Evolutionary conservation across 2,888 invertebrate genomes (phyloP), one percentile per base, ranked within the genome.

Genomic region (Falcaria lacertinaria): DNA sequence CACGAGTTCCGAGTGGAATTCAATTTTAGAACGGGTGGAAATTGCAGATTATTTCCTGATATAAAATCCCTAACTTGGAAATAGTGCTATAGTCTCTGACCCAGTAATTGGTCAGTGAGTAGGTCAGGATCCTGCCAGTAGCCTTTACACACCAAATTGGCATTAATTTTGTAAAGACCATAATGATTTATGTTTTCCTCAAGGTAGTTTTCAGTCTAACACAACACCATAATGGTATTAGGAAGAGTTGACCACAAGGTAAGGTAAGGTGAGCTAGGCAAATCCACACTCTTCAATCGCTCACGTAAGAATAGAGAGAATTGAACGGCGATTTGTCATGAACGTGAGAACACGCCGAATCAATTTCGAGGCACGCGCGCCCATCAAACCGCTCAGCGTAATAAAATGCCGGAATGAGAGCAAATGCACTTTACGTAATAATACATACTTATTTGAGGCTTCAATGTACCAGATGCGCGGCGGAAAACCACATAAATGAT

Each of bases 351-450:
- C 66, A 69, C 64, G 72, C 67, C 54, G 67, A 75, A 79, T 79
- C 80, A 77, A 80, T 81, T 79, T 73, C 49, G 68, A 56, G 71
- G 75, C 78, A 81, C 80, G 75, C 56, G 50, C 69, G 78, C 61
- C 66, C 62, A 55, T 74, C 71, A 62, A 58, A 64, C 66, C 60
- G 60, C 59, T 60, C 53, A 43, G 40, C 43, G 54, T 69, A 71
- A 71, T 73, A 70, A 74, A 74, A 74, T 67, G 64, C 50, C 60
- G 59, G 55, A 67, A 56, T 53, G 57, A 53, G 58, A 57, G 57
- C 52, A 45, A 56, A 48, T 49, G 50, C 49, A 51, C 48, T 54
- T 51, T 42, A 16, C 48, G 52, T 51, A 50, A 54, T 50, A 42
- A 47, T 37, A 22, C 22, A 13, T 15, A 22, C 22, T 37, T 37